Percentiles rank a stretch among this genome's conserved stretches.
Conservation (phyloP, 2,888 invertebrate species). For the Caenorhabditis macrosperma region DNA sequence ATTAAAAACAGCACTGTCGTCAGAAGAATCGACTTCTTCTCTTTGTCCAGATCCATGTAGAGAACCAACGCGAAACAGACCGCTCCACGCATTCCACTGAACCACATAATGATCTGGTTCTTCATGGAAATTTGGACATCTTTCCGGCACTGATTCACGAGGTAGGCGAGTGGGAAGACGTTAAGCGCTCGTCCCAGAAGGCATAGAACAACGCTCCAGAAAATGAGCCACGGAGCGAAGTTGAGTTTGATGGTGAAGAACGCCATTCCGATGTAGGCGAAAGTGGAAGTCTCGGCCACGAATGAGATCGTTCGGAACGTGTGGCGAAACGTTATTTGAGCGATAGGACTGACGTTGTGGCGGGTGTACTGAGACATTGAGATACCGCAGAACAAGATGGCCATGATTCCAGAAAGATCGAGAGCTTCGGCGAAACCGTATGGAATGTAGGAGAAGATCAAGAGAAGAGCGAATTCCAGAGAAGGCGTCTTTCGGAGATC, state of each 20-base stretch:
- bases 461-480: constrained; percentile 97
- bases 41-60: constrained; percentile 91
- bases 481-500: constrained; percentile 97
- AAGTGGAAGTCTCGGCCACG: constrained; percentile 97
- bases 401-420: constrained; percentile 97
- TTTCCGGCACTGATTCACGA: constrained; percentile 93
- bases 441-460: constrained; percentile 97
- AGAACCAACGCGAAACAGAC: constrained; percentile 97
- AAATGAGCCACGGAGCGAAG: constrained; percentile 90
- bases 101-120: constrained; percentile 99
- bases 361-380: constrained; percentile 99
- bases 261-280: constrained; percentile 95
- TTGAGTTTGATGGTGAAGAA: constrained; percentile 95
- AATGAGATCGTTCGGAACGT: constrained; percentile 97
- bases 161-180: constrained; percentile 93
- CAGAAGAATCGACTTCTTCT: constrained; percentile 95
- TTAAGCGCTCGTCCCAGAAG: constrained; percentile 95
- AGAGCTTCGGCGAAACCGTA: constrained; percentile 98
- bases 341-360: constrained; percentile 96
- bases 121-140: constrained; percentile 91
- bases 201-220: constrained; percentile 94
- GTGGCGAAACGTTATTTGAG: constrained; percentile 99
- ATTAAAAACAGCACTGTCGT: constrained; percentile 98
- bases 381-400: constrained; percentile 97
- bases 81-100: constrained; percentile 89